A percentile compares a stretch with the other conserved stretches of the same genome.
These are phyloP conservation scores for Emydocephalus ijimae DNA, from an alignment of 2,113 vertebrate species.

Conservation along the genomic window DNA sequence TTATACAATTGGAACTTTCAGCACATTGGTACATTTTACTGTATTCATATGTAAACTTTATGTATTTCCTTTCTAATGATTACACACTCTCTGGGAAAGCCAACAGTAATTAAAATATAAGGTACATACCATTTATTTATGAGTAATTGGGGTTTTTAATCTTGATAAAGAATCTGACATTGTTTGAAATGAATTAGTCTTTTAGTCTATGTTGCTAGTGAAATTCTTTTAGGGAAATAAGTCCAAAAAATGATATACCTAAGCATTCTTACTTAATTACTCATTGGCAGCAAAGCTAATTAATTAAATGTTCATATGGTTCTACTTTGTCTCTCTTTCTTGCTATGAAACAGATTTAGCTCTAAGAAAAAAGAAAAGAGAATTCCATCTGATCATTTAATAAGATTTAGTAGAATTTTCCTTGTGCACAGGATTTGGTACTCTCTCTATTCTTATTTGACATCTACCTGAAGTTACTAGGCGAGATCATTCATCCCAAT, in stretches of 20 bases:
- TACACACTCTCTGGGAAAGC: not conserved
- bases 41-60: not conserved
- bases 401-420: conserved; percentile 21
- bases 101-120: not conserved
- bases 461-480: not conserved
- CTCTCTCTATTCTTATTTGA: not conserved
- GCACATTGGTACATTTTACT: not conserved
- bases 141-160: not conserved
- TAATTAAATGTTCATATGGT: not conserved
- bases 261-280: not conserved
- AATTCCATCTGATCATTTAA: not conserved
- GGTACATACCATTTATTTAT: not conserved
- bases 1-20: not conserved
- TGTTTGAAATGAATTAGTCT: not conserved
- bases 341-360: not conserved
- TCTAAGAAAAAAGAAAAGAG: not conserved
- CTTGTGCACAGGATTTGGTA: not conserved
- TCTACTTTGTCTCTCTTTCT: not conserved
- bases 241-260: not conserved
- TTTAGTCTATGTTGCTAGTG: not conserved
- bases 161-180: not conserved
- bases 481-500: not conserved
- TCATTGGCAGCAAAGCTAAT: not conserved
- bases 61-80: not conserved
- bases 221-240: not conserved